A percentile compares a stretch with the other conserved stretches of the same genome.
phyloP scores from a whole-genome alignment of 2,888 invertebrate species.

The Morinoia aosen region DNA sequence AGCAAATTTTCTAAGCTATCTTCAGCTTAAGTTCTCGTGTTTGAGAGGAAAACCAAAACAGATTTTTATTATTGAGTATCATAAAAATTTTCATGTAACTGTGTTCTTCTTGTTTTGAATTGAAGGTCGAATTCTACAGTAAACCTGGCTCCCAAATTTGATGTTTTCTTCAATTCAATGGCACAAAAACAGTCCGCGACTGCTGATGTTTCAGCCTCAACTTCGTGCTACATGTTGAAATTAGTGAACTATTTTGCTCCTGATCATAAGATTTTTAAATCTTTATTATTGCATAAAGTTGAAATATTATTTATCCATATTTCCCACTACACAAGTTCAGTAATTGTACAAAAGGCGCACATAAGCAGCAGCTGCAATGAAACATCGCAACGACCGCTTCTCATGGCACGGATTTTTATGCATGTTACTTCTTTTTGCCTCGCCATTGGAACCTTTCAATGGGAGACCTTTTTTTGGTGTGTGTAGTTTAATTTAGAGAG shows the following conservation, averaged over 20 bases:
- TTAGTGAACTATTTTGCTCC: no score
- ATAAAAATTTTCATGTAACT: no score
- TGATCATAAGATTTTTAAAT: no score
- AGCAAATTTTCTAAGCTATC: neutral
- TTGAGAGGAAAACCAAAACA: neutral
- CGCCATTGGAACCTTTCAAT: conserved; percentile 17
- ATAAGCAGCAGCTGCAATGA: neutral
- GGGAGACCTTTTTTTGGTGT: conserved; percentile 13
- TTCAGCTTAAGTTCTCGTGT: neutral
- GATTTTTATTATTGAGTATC: neutral
- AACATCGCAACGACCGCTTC: conserved; percentile 2
- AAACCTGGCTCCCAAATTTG: neutral
- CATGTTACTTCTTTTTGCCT: conserved; percentile 17
- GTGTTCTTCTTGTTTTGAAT: no score
- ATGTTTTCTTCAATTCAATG: no score
- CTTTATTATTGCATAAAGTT: neutral
- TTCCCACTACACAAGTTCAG: neutral
- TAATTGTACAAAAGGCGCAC: neutral
- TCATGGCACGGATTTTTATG: conserved; percentile 10
- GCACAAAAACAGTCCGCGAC: no score
- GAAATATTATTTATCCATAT: neutral
- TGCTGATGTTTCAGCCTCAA: no score
- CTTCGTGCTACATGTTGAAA: no score
- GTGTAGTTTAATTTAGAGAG: conserved; percentile 30
- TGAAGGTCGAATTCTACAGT: neutral